Percentiles rank a stretch among this genome's conserved stretches.
Evolutionary conservation across 2,797 vertebrate genomes (phyloP).

Genomic region (Alca torda): DNA sequence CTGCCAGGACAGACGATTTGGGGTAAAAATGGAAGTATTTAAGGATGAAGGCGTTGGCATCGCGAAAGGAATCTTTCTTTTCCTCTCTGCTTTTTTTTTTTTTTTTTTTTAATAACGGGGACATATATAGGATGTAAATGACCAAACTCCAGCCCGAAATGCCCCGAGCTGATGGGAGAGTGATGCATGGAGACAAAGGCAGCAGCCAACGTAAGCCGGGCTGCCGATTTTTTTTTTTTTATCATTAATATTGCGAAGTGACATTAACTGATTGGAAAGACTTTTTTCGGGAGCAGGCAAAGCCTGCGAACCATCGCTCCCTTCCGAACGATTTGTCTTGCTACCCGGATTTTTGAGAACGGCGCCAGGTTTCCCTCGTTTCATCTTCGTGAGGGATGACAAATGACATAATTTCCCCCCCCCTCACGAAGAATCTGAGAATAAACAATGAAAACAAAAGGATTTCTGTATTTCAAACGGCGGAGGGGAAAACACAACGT

Average conservation of each 20-base stretch:
- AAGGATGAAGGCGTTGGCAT: not conserved
- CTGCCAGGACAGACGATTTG: not conserved
- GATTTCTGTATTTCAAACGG: not conserved
- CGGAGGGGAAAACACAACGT: not conserved
- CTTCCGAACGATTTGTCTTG: not conserved
- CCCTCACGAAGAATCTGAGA: not conserved
- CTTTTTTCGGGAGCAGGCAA: not conserved
- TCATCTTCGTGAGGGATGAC: not conserved
- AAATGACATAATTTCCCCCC: not conserved
- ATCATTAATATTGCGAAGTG: not conserved
- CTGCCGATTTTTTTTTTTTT: not conserved
- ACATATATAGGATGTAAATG: not conserved
- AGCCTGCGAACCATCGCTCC: not conserved
- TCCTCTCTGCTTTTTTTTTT: not conserved
- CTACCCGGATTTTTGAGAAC: not conserved
- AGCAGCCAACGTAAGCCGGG: not conserved
- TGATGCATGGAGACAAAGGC: not conserved
- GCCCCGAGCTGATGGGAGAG: constrained; percentile 14
- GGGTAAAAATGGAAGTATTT: not conserved
- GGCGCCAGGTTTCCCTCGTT: not conserved
- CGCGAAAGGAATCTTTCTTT: not conserved
- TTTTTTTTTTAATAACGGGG: not conserved
- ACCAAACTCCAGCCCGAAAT: not conserved
- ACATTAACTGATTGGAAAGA: not conserved
- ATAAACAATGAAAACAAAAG: not conserved